Base-by-base conservation (phyloP, 2,888 invertebrate species). In the Callosobruchus maculatus region DNA sequence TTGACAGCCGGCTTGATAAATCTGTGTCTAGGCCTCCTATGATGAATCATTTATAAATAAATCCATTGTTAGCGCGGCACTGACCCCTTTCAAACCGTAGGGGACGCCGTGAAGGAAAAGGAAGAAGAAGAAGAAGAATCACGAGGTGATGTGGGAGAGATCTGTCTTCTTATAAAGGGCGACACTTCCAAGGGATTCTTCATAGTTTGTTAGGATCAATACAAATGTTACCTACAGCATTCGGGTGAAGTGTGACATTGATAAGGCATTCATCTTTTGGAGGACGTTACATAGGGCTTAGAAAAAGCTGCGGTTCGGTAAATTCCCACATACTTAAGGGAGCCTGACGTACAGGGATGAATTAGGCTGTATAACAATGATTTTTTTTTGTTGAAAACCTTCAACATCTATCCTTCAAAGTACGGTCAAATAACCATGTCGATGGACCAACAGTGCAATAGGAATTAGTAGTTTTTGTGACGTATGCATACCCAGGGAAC, bases 31-130 rank as follows among this genome's bases (percentile, higher is more conserved):
- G 75, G 78, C 79, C 79, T 78, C 78, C 77, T 78, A 80, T 81
- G 81, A 82, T 82, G 82, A 81, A 82, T 82, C 81, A 80, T 79
- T 81, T 80, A 80, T 81, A 79, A 81, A 80, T 80, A 80, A 79
- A 79, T 75, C 81, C 78, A 82, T 82, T 82, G 82, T 82, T 80
- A 77, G 76, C 71, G 77, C 75, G 71, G 77, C 78, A 78, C 78
- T 76, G 78, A 78, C 81, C 78, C 80, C 78, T 81, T 79, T 79
- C 13, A 1, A 49, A 18, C 49, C 49, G 49, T 18, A 18, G 49
- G 49, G 18, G 49, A 49, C 49, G 26, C 26, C 26, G 26, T 26
- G 26, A 26, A 26, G 26, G 26, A 26, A 4, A 26, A 26, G 26
- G 26, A 49, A 49, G 18, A 49, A 49, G n/a, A n/a, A n/a, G n/a